Evolutionary conservation across 2,797 vertebrate species (phyloP).

Genomic region (Pitangus sulphuratus): DNA sequence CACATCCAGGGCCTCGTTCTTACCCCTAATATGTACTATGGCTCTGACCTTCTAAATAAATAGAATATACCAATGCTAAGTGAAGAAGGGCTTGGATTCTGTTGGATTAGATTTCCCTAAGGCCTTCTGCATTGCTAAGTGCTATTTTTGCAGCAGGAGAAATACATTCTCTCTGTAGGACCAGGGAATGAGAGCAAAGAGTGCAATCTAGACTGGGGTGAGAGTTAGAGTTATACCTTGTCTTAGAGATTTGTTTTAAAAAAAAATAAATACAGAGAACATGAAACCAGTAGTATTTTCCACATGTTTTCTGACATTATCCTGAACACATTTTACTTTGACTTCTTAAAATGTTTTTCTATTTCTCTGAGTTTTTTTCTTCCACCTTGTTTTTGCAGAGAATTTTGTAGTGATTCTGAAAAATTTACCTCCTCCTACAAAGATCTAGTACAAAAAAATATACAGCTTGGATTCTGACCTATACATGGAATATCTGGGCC

Average conservation of each 20-base stretch:
- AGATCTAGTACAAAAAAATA: neutral
- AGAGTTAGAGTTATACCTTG: neutral
- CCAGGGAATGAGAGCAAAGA: neutral
- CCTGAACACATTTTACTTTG: neutral
- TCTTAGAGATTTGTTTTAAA: neutral
- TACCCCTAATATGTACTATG: neutral
- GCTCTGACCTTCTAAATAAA: neutral
- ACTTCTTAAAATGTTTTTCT: neutral
- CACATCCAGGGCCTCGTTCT: neutral
- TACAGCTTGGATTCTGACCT: neutral
- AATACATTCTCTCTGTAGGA: neutral
- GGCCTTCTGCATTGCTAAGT: neutral
- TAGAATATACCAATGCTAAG: neutral
- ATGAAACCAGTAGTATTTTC: neutral
- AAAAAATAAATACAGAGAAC: neutral
- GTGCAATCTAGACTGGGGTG: neutral
- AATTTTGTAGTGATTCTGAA: neutral
- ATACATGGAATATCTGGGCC: neutral
- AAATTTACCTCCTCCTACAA: neutral
- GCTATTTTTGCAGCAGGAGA: neutral
- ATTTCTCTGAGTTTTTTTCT: accelerated
- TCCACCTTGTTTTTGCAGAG: neutral
- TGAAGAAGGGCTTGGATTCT: neutral
- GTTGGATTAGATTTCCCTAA: neutral
- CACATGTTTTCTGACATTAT: neutral